A percentile compares a stretch with the other conserved stretches of the same genome.
phyloP scores from a whole-genome alignment of 2,888 invertebrate species.

The Glomeris marginata region DNA sequence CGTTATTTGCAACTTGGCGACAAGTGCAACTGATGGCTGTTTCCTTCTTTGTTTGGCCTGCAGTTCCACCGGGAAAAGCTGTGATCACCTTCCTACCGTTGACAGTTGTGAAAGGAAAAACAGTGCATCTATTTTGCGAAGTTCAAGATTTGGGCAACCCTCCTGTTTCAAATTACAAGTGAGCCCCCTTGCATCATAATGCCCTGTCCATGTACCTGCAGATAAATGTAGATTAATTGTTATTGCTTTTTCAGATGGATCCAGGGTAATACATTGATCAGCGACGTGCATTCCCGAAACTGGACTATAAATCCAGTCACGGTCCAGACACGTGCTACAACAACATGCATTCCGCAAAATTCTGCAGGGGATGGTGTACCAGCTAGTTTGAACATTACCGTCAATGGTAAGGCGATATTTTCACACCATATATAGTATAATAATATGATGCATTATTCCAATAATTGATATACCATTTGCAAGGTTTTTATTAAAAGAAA shows the following conservation, averaged over 20 bases:
- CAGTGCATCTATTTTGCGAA: constrained; percentile 65
- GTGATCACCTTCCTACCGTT: constrained; percentile 55
- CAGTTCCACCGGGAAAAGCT: constrained; percentile 75
- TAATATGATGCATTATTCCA: too few relatives aligned
- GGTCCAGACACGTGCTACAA: constrained; percentile 70
- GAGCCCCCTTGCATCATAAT: background rate
- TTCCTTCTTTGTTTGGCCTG: background rate
- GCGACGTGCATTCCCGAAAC: constrained; percentile 55
- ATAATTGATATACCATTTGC: too few relatives aligned
- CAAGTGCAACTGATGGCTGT: too few relatives aligned
- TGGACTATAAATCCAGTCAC: constrained; percentile 70
- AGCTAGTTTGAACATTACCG: constrained; percentile 51
- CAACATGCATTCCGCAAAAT: constrained; percentile 72
- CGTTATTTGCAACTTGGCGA: too few relatives aligned
- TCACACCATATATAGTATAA: too few relatives aligned
- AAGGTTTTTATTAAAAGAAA: too few relatives aligned
- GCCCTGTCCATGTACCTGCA: background rate
- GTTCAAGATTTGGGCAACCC: constrained; percentile 73
- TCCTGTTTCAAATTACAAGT: constrained; percentile 24
- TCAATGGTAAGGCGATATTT: constrained; percentile 39
- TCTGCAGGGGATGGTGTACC: constrained; percentile 62
- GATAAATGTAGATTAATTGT: background rate
- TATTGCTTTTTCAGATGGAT: constrained; percentile 54
- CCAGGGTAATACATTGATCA: constrained; percentile 57
- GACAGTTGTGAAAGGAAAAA: constrained; percentile 64